These are phyloP conservation scores for Odontesthes bonariensis DNA, from an alignment of 2,113 vertebrate species.

Conservation along the genomic window DNA sequence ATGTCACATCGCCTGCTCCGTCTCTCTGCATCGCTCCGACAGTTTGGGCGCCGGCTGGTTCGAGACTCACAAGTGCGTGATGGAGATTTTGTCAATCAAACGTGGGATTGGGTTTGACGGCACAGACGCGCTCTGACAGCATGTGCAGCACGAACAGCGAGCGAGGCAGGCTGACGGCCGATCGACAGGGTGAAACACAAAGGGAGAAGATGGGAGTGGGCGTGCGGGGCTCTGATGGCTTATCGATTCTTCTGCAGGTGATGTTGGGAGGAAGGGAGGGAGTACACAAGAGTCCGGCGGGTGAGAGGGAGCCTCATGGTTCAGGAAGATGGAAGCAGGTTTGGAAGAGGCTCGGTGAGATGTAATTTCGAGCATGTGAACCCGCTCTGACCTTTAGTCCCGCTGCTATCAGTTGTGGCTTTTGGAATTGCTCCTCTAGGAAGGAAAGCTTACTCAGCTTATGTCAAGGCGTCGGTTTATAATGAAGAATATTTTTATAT, in stretches of 20 bases:
- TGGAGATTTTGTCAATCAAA: constrained; percentile 60
- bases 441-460: not conserved
- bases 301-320: constrained; percentile 11
- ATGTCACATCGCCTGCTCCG: constrained; percentile 22
- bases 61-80: constrained; percentile 25
- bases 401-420: not conserved
- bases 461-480: no score
- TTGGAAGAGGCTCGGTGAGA: not conserved
- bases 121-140: not conserved
- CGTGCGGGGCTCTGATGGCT: constrained; percentile 57
- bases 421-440: not conserved
- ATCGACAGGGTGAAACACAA: constrained; percentile 31
- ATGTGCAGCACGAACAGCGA: constrained; percentile 28
- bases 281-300: constrained; percentile 24
- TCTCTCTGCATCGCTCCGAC: not conserved
- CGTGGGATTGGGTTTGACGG: constrained; percentile 42
- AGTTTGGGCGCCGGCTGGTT: constrained; percentile 4
- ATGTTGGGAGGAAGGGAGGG: constrained; percentile 35
- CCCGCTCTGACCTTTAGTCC: constrained; percentile 10
- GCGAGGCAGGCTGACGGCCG: constrained; percentile 5
- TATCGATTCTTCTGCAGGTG: constrained; percentile 69
- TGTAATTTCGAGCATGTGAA: not conserved
- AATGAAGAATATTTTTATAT: no score
- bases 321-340: not conserved
- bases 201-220: not conserved